Evolutionary conservation across 2,888 invertebrate genomes (phyloP).

Genomic region (Leucania comma): DNA sequence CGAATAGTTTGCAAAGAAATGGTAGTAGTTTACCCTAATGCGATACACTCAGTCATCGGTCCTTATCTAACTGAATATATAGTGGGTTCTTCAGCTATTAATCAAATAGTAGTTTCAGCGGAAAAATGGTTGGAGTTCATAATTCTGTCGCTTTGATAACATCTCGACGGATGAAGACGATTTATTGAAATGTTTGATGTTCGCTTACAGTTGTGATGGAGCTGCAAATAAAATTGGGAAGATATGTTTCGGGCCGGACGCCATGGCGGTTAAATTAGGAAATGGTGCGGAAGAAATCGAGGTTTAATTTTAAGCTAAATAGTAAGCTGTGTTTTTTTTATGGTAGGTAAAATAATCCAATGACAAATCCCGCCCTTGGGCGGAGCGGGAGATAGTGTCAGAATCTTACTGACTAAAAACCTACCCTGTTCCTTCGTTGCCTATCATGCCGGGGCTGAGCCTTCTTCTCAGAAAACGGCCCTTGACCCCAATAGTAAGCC

Average conservation of each 20-base stretch:
- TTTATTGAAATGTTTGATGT: constrained; percentile 56
- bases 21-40: constrained; percentile 82
- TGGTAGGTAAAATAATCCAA: too few species aligned
- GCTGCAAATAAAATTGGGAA: constrained; percentile 12
- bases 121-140: constrained; percentile 63
- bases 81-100: constrained; percentile 75
- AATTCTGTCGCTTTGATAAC: constrained; percentile 65
- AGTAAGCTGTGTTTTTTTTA: too few species aligned
- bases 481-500: too few species aligned
- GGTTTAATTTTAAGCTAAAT: background rate
- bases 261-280: background rate
- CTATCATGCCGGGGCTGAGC: too few species aligned
- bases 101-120: constrained; percentile 75
- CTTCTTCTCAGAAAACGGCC: too few species aligned
- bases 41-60: constrained; percentile 83
- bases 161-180: constrained; percentile 58
- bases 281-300: background rate
- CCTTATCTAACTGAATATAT: constrained; percentile 84
- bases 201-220: constrained; percentile 35
- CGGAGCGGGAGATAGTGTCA: too few species aligned
- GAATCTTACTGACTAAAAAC: too few species aligned
- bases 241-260: background rate
- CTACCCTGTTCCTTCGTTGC: too few species aligned
- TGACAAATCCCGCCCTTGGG: too few species aligned
- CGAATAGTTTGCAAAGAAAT: constrained; percentile 85